phyloP scores from a whole-genome alignment of 2,113 vertebrate species.

The Tauraco erythrolophus region DNA sequence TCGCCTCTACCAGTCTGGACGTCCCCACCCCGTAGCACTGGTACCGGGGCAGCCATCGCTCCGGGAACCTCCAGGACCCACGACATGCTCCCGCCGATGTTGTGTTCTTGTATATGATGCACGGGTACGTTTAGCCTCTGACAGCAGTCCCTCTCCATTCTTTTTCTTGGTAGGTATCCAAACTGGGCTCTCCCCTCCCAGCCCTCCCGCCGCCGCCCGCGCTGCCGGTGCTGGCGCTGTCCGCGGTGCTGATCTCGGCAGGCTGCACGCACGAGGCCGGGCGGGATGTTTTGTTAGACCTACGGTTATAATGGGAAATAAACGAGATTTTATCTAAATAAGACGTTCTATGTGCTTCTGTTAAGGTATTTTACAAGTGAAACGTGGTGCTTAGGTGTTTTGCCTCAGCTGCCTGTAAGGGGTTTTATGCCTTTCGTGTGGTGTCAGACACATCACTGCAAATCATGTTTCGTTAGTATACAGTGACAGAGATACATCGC shows the following conservation, averaged over 20 bases:
- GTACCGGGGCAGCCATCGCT: accelerated
- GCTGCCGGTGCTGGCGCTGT: neutral
- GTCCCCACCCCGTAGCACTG: accelerated
- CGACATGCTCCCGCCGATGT: accelerated
- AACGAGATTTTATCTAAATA: neutral
- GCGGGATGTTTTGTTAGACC: accelerated
- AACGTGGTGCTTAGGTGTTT: neutral
- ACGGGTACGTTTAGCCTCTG: neutral
- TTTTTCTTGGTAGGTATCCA: accelerated
- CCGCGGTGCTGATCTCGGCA: neutral
- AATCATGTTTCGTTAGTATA: neutral
- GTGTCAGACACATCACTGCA: neutral
- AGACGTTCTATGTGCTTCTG: neutral
- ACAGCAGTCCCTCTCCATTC: accelerated
- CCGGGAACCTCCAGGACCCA: neutral
- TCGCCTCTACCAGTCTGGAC: neutral
- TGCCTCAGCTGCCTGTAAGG: neutral
- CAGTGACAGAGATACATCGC: neutral
- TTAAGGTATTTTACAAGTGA: neutral
- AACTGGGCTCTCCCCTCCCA: accelerated
- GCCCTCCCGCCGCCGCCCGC: accelerated
- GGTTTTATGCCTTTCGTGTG: neutral
- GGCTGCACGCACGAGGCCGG: accelerated
- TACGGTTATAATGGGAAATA: accelerated
- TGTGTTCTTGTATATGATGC: accelerated